phyloP scores from a whole-genome alignment of 2,113 vertebrate species.

The Astatotilapia flaviijosephi region DNA sequence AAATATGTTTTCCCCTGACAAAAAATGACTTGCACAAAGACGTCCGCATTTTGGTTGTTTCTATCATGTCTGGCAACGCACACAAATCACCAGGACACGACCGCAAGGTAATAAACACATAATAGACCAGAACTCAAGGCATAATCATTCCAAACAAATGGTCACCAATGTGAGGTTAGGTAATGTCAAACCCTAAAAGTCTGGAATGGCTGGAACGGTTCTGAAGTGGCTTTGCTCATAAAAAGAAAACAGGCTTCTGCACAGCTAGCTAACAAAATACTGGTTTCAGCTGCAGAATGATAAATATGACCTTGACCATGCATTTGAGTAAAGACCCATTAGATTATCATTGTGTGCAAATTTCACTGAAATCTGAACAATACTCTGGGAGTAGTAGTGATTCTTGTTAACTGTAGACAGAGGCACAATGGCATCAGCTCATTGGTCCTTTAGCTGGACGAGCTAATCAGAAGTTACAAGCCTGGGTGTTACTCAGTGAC shows the following conservation, averaged over 20 bases:
- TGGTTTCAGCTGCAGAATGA: background rate
- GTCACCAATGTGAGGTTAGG: background rate
- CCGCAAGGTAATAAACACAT: fast-evolving
- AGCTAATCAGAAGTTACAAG: background rate
- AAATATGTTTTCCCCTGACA: background rate
- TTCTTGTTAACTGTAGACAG: background rate
- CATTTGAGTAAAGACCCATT: background rate
- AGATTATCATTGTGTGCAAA: background rate
- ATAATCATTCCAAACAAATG: background rate
- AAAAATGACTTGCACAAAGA: background rate
- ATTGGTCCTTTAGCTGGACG: background rate
- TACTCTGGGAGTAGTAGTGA: fast-evolving
- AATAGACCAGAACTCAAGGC: background rate
- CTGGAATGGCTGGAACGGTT: background rate
- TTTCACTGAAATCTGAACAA: background rate
- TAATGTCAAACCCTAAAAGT: background rate
- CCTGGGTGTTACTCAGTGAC: background rate
- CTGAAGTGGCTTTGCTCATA: background rate
- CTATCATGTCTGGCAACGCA: background rate
- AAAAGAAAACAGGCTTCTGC: background rate
- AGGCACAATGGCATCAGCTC: background rate
- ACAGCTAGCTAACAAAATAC: background rate
- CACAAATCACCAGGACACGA: background rate
- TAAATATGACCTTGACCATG: background rate
- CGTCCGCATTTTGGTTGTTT: background rate